Percentiles rank a stretch among this genome's conserved stretches.
phyloP scores from a whole-genome alignment of 2,113 vertebrate genomes.

The Apeltes quadracus region DNA sequence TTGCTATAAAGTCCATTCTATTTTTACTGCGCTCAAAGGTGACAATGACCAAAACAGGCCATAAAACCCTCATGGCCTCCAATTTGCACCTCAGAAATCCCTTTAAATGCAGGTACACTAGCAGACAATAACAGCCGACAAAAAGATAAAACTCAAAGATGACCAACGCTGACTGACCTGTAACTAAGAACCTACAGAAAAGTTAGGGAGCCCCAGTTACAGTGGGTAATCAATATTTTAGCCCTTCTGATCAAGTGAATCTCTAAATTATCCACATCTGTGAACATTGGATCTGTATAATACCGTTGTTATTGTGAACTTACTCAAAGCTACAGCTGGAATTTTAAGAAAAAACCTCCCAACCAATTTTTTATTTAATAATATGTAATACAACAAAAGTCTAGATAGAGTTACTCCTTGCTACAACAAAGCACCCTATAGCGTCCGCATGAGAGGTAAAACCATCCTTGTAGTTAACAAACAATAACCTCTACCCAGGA shows the following conservation, averaged over 20 bases:
- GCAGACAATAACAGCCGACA: not conserved
- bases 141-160: not conserved
- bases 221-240: not conserved
- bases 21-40: constrained; percentile 59
- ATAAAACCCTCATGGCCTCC: constrained; percentile 62
- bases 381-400: not conserved
- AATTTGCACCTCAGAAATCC: constrained; percentile 57
- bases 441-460: not conserved
- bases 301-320: not conserved
- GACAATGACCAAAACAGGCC: constrained; percentile 69
- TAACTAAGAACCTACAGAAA: not conserved
- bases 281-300: not conserved
- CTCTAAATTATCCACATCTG: not conserved
- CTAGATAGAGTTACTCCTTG: not conserved
- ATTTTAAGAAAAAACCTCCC: not conserved
- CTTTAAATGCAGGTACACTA: constrained; percentile 34
- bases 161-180: constrained; percentile 8
- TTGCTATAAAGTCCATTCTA: constrained; percentile 66
- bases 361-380: not conserved
- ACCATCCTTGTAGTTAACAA: not conserved
- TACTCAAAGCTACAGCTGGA: not conserved
- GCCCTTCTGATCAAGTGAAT: not conserved
- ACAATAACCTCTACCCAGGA: not conserved
- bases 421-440: not conserved
- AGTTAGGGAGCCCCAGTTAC: not conserved